Evolutionary conservation across 2,113 vertebrate genomes (phyloP).

Genomic region (Harpagus bidentatus): DNA sequence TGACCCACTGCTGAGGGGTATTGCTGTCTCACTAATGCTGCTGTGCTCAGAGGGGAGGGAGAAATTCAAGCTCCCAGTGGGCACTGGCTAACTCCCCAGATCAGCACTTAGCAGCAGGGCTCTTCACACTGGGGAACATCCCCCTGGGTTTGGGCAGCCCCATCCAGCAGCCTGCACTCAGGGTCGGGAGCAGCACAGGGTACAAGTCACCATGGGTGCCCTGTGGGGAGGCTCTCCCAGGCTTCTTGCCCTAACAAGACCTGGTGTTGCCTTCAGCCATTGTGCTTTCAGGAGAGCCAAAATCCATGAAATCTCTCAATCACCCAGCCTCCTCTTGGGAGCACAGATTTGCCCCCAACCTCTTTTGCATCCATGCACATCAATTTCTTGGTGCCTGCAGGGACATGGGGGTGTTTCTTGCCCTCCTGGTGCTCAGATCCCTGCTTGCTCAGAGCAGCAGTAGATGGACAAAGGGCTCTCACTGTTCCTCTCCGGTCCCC

Average conservation of each 20-base stretch:
- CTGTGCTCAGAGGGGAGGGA: not conserved
- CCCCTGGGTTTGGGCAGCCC: not conserved
- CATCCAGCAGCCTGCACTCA: not conserved
- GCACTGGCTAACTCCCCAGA: not conserved
- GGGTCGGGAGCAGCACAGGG: not conserved
- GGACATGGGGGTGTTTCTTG: not conserved
- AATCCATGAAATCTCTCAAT: not conserved
- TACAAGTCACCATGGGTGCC: rapidly evolving
- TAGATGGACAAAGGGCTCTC: not conserved
- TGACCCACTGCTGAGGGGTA: not conserved
- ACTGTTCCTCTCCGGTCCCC: not conserved
- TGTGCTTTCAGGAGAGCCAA: not conserved
- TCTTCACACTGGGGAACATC: not conserved
- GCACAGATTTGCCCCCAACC: not conserved
- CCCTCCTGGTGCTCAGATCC: not conserved
- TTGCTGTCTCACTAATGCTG: not conserved
- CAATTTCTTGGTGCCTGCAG: not conserved
- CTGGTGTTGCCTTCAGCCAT: not conserved
- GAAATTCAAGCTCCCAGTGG: not conserved
- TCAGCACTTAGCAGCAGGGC: not conserved
- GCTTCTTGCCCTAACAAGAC: not conserved
- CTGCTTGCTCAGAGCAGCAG: not conserved
- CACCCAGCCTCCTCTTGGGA: not conserved
- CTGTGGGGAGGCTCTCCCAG: not conserved
- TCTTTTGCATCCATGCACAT: not conserved